Base-by-base conservation (phyloP, 2,797 vertebrate genomes). In the Champsocephalus gunnari region DNA sequence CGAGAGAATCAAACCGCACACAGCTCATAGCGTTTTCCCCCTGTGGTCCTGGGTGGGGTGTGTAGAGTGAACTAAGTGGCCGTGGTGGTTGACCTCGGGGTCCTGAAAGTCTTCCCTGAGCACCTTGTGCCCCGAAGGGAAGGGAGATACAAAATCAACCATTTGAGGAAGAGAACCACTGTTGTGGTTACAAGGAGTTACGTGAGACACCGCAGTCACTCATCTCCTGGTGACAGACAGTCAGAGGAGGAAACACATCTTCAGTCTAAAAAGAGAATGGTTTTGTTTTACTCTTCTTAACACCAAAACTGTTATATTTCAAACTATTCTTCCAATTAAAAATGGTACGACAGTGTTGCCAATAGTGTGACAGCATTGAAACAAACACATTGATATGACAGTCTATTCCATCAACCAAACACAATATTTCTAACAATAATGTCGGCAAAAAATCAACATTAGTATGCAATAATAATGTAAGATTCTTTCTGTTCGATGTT, bases 1-100 rank as follows among this genome's bases (percentile, higher is more conserved):
- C 61, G 48, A 77, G 86, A 80, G 89, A 90, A 92, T 90, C 91
- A 86, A 90, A 90, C 89, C 16, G 43, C 54, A 57, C 41, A 64
- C 45, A 2, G 81, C 86, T 86, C 80, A 5, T 77, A 75, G 89
- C 73, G 44, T 75, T 87, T 83, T 74, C 70, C 54, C 55, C 50
- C 41, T 69, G 83, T 67, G 74, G 56, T 87, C 43, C 62, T 14
- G 72, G 65, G 43, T 59, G 76, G 58, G 67, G 28, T 10, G 58
- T 17, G 59, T 48, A 43, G 49, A 55, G 69, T 54, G 65, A 80
- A 82, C 80, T 62, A 71, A 86, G 81, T 82, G 87, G 78, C 86
- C 73, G 13, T 34, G 28, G 81, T 56, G 84, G 89, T 87, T 87
- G 90, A 91, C 89, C 84, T 87, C 81, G 70, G 68, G 87, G 85